These are phyloP conservation scores for Dasyprocta punctata DNA, from an alignment of 2,113 vertebrate genomes.

Conservation along the genomic window DNA sequence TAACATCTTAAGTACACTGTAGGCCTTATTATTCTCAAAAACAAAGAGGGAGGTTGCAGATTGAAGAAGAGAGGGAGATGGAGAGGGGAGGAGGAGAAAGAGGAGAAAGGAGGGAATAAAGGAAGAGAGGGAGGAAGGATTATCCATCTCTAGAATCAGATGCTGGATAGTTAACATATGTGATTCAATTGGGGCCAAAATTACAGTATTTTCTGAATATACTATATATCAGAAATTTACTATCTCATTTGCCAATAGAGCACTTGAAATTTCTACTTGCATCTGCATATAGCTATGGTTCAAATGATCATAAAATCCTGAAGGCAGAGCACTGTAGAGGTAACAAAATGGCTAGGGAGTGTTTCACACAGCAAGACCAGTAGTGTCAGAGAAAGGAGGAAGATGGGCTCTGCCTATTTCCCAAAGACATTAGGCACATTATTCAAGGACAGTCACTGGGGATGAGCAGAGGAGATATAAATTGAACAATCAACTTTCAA, in stretches of 20 bases:
- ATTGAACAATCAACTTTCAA: constrained; percentile 63
- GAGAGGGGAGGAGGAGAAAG: not conserved
- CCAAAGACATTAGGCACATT: not conserved
- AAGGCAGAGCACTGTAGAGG: not conserved
- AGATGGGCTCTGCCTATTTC: not conserved
- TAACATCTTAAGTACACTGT: not conserved
- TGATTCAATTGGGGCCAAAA: not conserved
- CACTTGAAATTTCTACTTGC: not conserved
- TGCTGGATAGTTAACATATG: not conserved
- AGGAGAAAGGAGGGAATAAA: not conserved
- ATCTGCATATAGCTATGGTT: not conserved
- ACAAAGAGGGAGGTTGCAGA: not conserved
- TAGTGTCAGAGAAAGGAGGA: not conserved
- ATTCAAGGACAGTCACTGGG: constrained; percentile 4
- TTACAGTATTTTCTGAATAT: not conserved
- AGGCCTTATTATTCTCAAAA: not conserved
- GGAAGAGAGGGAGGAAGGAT: not conserved
- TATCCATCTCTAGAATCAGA: not conserved
- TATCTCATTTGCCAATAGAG: not conserved
- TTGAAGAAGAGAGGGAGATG: not conserved
- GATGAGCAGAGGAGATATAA: constrained; percentile 49
- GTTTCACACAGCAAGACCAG: not conserved
- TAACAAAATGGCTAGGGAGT: not conserved
- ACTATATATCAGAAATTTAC: not conserved
- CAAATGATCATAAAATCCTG: not conserved